Conservation (phyloP, 2,797 vertebrate species). For the Pampus argenteus region DNA sequence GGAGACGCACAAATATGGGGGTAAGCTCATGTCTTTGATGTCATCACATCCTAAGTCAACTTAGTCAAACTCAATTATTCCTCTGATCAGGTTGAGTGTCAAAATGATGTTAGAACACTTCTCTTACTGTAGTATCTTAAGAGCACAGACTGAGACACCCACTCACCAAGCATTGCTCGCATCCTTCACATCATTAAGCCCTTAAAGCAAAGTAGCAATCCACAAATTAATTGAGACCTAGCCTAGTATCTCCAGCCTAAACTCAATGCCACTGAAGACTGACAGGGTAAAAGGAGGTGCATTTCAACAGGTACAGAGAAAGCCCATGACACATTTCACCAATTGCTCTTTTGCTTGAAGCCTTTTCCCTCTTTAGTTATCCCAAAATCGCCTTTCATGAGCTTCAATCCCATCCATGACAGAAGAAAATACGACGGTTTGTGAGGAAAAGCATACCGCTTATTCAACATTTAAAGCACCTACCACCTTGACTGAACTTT, state of each 20-base stretch:
- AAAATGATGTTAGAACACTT: conserved; percentile 53
- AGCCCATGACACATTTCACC: conserved; percentile 9
- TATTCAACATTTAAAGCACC: not conserved
- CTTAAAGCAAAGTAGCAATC: conserved; percentile 45
- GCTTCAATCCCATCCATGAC: conserved; percentile 57
- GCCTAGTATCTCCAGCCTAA: conserved; percentile 33
- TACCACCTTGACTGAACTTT: conserved; percentile 22
- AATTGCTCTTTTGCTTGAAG: conserved; percentile 28
- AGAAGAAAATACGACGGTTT: conserved; percentile 50
- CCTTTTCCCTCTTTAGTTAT: conserved; percentile 13
- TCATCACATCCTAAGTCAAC: conserved; percentile 63
- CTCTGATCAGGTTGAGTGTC: conserved; percentile 60
- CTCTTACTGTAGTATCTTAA: conserved; percentile 59
- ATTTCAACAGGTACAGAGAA: conserved; percentile 44
- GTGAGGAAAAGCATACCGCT: conserved; percentile 11
- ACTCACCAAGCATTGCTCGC: conserved; percentile 34
- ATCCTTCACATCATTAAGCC: conserved; percentile 41
- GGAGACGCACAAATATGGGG: conserved; percentile 46
- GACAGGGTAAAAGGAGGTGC: conserved; percentile 45
- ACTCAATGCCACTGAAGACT: conserved; percentile 50
- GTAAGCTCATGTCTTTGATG: conserved; percentile 60
- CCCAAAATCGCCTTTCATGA: conserved; percentile 49
- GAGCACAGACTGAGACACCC: conserved; percentile 46
- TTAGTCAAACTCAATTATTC: conserved; percentile 75
- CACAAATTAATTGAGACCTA: conserved; percentile 49